phyloP scores from a whole-genome alignment of 2,113 vertebrate species.

The Zosterops lateralis region DNA sequence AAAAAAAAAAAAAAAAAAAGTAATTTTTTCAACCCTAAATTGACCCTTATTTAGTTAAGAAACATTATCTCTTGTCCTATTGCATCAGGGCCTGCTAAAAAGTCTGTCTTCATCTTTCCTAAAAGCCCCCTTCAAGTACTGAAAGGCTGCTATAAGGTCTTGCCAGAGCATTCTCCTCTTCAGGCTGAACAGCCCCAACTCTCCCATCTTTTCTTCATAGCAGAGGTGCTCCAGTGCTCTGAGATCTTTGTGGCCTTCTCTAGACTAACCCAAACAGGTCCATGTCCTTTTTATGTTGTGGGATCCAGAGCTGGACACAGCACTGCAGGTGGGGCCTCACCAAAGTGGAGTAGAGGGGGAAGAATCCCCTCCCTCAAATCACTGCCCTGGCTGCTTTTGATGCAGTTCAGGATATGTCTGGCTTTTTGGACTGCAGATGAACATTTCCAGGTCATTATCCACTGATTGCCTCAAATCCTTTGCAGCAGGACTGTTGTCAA shows the following conservation, averaged over 20 bases:
- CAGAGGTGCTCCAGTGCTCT: not conserved
- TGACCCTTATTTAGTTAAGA: not conserved
- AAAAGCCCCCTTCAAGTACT: not conserved
- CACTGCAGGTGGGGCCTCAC: not conserved
- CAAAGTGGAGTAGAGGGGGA: not conserved
- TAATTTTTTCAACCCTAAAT: not conserved
- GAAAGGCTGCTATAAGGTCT: not conserved
- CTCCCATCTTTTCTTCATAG: not conserved
- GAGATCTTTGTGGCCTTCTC: not conserved
- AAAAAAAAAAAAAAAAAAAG: fast-evolving
- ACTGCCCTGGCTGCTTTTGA: not conserved
- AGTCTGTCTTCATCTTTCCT: not conserved
- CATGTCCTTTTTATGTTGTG: fast-evolving
- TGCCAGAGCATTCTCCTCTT: not conserved
- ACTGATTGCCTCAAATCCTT: not conserved
- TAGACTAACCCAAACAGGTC: not conserved
- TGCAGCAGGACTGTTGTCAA: not conserved
- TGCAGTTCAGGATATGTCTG: not conserved
- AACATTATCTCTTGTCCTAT: not conserved
- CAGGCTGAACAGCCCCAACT: not conserved
- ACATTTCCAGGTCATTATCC: not conserved
- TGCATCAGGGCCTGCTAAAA: not conserved
- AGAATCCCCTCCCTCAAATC: not conserved
- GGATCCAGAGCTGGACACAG: not conserved
- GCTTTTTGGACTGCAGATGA: not conserved